phyloP scores from a whole-genome alignment of 30 jellyfish, hydroid and myxozoan species.

The Pseudorhiza aurosa region DNA sequence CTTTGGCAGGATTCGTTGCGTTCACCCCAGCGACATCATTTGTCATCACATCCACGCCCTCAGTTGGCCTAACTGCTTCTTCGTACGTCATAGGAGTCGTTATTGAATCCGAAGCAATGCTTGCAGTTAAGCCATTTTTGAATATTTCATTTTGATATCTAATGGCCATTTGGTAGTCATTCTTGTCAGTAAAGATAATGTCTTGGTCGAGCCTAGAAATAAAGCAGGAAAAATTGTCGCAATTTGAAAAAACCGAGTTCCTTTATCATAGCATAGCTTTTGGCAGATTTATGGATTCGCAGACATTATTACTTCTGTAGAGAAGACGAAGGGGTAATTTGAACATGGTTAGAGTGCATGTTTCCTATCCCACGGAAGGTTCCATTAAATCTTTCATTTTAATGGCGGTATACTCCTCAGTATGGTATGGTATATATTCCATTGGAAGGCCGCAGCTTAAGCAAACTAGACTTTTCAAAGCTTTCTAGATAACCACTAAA shows the following conservation, averaged over 20 bases:
- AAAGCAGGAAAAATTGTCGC: background rate
- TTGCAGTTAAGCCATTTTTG: background rate
- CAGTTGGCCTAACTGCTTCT: background rate
- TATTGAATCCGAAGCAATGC: background rate
- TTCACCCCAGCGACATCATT: background rate
- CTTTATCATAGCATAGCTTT: too few species aligned
- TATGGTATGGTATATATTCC: too few species aligned
- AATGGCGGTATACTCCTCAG: too few species aligned
- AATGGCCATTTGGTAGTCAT: slow-evolving; percentile 39
- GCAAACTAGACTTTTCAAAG: too few species aligned
- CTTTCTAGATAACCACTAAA: too few species aligned
- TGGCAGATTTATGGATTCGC: too few species aligned
- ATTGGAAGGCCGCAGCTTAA: too few species aligned
- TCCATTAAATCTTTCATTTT: too few species aligned
- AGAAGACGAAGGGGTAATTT: too few species aligned
- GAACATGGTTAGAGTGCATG: too few species aligned
- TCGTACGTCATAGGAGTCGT: background rate
- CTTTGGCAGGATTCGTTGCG: background rate
- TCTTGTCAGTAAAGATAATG: slow-evolving; percentile 42
- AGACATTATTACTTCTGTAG: too few species aligned
- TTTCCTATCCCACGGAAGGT: too few species aligned
- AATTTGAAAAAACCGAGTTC: background rate
- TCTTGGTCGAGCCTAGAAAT: slow-evolving; percentile 48
- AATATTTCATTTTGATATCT: slow-evolving; percentile 20
- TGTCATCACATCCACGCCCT: background rate